Evolutionary conservation across 2,888 invertebrate species (phyloP), one percentile per base, ranked within the genome.

Genomic region (Synanthedon andrenaeformis): DNA sequence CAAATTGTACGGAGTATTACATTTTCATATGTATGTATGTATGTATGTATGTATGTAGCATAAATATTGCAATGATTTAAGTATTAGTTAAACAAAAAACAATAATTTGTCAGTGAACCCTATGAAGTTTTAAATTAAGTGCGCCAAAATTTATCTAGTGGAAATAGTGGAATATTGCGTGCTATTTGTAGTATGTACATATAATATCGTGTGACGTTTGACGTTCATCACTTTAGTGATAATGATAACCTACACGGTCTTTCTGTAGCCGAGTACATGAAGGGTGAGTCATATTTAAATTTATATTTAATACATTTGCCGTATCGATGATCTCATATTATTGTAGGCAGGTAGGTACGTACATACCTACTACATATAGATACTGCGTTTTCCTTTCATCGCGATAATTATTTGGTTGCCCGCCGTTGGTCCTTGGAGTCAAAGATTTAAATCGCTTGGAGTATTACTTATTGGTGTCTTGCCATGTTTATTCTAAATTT

Each of bases 231-330:
- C 48, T 69, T 49, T 57, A 56, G 54, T 76, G 75, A 74, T 78
- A 74, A 74, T 79, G 79, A 78, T 86, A 86, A 85, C 85, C 85
- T 85, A 82, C 76, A 79, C 84, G 76, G 74, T 78, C 82, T 79
- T 76, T 80, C 74, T 77, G 76, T 77, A 79, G 72, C 74, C 62
- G 72, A 77, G 79, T 84, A 81, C 72, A 73, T 77, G 67, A 75
- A 69, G 69, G 82, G 86, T 88, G 88, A 88, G 87, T 88, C 88
- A 88, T 83, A 80, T 85, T 86, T 88, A 88, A 83, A 86, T 87
- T 85, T 88, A 88, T 84, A 86, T 87, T 85, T 88, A 86, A 79
- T 82, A 76, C 79, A 76, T 87, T 82, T 84, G 79, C 78, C 76
- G 74, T 84, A 86, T 85, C 82, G 86, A 86, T 88, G 87, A 86